Percentiles rank a stretch among this genome's conserved stretches.
Conservation (phyloP, 2,888 invertebrate genomes). For the Cosmia trapezina region DNA sequence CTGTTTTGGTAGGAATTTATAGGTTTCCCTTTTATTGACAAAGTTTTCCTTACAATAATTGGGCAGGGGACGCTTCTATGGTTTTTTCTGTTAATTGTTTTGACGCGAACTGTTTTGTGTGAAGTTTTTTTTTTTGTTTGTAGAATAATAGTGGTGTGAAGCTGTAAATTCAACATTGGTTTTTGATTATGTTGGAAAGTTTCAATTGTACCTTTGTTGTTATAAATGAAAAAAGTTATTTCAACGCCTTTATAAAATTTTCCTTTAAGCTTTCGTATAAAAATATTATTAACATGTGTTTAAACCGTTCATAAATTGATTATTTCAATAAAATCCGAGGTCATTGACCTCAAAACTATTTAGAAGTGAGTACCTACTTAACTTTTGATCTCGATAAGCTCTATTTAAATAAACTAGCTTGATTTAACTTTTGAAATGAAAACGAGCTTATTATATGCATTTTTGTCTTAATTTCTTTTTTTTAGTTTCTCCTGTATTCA, state of each 20-base stretch:
- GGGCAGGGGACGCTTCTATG: constrained; percentile 65
- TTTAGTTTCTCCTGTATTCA: too few species aligned
- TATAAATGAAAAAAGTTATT: constrained; percentile 1
- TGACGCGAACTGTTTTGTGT: constrained; percentile 53
- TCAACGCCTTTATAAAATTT: constrained; percentile 4
- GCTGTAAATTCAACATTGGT: constrained; percentile 13
- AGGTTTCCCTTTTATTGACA: constrained; percentile 79
- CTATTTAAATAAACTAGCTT: constrained; percentile 24
- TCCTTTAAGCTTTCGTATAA: constrained; percentile 7
- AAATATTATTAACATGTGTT: constrained; percentile 11
- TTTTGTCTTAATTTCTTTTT: too few species aligned
- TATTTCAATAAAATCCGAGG: constrained; percentile 26
- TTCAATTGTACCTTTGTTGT: neutral
- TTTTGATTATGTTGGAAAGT: neutral
- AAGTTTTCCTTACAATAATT: constrained; percentile 73
- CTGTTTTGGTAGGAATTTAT: constrained; percentile 80
- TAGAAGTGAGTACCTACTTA: constrained; percentile 17
- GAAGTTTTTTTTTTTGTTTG: constrained; percentile 41
- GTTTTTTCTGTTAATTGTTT: constrained; percentile 61
- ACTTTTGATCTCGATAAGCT: constrained; percentile 33
- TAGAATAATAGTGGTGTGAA: constrained; percentile 16
- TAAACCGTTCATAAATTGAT: constrained; percentile 5
- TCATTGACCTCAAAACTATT: constrained; percentile 34
- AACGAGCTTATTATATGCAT: too few species aligned
- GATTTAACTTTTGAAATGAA: constrained; percentile 23